A percentile compares a stretch with the other conserved stretches of the same genome.
phyloP scores from a whole-genome alignment of 2,888 invertebrate species.

The Drosophila emarginata region DNA sequence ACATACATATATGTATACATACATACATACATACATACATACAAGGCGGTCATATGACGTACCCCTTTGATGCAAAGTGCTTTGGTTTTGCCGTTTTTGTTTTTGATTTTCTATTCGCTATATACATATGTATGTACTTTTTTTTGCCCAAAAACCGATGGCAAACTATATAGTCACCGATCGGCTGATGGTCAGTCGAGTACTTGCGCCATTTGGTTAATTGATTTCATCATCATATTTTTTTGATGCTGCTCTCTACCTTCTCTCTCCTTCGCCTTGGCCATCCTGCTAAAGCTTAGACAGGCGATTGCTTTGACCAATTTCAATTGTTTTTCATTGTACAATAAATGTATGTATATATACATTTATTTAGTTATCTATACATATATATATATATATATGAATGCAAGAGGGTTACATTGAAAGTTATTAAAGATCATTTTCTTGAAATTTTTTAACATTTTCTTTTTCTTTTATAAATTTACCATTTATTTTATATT shows the following conservation, averaged over 20 bases:
- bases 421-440: neutral
- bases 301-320: slow-evolving; percentile 27
- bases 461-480: no score
- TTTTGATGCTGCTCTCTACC: neutral
- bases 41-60: slow-evolving; percentile 18
- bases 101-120: slow-evolving; percentile 43
- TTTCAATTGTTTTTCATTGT: slow-evolving; percentile 36
- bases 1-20: no score
- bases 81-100: slow-evolving; percentile 15
- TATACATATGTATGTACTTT: slow-evolving; percentile 29
- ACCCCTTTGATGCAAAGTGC: slow-evolving; percentile 58
- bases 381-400: neutral
- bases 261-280: neutral
- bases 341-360: neutral
- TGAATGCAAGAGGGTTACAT: neutral
- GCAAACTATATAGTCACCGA: slow-evolving; percentile 5
- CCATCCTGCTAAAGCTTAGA: slow-evolving; percentile 5
- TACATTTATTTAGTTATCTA: no score
- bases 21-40: no score
- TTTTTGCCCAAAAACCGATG: slow-evolving; percentile 51
- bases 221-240: slow-evolving; percentile 60
- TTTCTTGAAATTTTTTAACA: no score
- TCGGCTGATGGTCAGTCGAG: slow-evolving; percentile 41
- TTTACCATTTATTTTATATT: no score
- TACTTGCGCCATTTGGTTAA: slow-evolving; percentile 75